phyloP scores from a whole-genome alignment of 2,113 vertebrate genomes.

The Genyomyrus donnyi region DNA sequence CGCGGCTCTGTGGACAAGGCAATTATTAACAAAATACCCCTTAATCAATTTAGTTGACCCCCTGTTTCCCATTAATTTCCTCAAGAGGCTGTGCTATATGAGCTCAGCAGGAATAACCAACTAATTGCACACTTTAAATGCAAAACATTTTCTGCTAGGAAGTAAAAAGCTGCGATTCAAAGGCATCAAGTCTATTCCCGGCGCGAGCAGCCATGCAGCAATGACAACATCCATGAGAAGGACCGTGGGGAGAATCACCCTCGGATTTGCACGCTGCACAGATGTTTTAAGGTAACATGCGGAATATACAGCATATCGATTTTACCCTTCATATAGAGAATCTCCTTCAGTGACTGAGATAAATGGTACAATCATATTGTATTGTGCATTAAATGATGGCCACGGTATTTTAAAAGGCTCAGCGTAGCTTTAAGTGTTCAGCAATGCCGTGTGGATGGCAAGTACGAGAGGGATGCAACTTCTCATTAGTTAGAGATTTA shows the following conservation, averaged over 20 bases:
- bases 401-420: neutral
- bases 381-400: neutral
- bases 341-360: neutral
- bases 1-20: neutral
- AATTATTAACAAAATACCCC: conserved; percentile 18
- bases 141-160: conserved; percentile 56
- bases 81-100: conserved; percentile 44
- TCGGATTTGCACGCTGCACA: neutral
- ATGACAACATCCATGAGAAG: neutral
- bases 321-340: neutral
- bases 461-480: neutral
- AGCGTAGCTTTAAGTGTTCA: neutral
- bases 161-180: conserved; percentile 51
- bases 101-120: conserved; percentile 52
- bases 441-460: neutral
- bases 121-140: conserved; percentile 64
- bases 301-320: neutral
- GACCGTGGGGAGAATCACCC: neutral
- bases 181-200: conserved; percentile 12
- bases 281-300: neutral
- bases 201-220: neutral
- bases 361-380: neutral
- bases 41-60: neutral
- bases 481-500: neutral
- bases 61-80: conserved; percentile 25